Evolutionary conservation across 1,140 invertebrate species (phyloP).

Genomic region (Drosophila teissieri): DNA sequence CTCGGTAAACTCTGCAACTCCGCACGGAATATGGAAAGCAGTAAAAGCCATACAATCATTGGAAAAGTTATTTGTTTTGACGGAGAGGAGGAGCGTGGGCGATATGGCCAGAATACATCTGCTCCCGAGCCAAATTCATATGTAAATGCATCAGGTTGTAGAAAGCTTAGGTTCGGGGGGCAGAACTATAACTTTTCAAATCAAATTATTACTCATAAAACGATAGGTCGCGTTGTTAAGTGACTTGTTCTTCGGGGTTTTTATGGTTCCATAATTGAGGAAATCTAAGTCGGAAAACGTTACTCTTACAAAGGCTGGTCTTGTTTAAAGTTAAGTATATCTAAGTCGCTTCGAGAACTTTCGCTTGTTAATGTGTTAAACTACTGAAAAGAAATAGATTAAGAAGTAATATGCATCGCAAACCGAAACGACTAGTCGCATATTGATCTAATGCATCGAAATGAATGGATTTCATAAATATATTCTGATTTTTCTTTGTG

Average conservation of each 20-base stretch:
- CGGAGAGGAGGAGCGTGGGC: neutral
- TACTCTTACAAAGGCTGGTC: too few species aligned
- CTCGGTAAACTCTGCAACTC: constrained; percentile 14
- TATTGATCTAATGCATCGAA: neutral
- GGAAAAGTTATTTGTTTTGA: constrained; percentile 21
- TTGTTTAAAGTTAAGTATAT: too few species aligned
- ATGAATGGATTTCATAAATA: neutral
- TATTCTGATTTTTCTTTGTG: neutral
- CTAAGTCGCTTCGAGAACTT: too few species aligned
- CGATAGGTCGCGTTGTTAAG: neutral
- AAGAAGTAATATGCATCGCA: neutral
- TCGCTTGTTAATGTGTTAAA: too few species aligned
- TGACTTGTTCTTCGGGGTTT: neutral
- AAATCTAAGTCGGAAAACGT: neutral
- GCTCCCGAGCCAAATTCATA: constrained; percentile 4
- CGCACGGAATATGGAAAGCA: constrained; percentile 12
- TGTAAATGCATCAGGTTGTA: constrained; percentile 19
- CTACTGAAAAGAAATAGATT: neutral
- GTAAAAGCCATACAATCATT: constrained; percentile 39
- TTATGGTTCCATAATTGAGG: neutral
- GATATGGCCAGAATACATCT: neutral
- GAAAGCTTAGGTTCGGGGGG: neutral
- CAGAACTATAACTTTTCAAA: constrained; percentile 23
- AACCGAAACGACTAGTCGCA: neutral
- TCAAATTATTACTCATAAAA: constrained; percentile 23